Conservation (phyloP, 2,888 invertebrate species). For the Strigamia transsilvanica region DNA sequence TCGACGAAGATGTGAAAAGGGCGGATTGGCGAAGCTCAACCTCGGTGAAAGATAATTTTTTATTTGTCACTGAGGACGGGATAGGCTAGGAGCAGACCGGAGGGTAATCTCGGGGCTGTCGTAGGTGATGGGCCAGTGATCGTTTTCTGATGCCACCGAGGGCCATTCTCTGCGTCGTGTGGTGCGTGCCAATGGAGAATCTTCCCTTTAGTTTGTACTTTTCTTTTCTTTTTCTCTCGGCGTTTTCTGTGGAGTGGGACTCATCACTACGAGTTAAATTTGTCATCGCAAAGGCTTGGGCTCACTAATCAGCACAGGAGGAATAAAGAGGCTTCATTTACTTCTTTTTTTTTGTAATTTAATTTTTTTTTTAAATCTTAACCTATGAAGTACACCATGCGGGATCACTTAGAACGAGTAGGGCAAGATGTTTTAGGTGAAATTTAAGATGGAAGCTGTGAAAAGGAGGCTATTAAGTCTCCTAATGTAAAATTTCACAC, state of each 20-base stretch:
- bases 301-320: background rate
- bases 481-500: slow-evolving; percentile 3
- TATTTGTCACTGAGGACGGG: slow-evolving; percentile 42
- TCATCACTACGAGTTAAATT: slow-evolving; percentile 26
- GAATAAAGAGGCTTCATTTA: background rate
- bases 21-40: slow-evolving; percentile 39
- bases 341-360: background rate
- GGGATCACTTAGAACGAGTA: background rate
- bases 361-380: background rate
- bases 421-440: background rate
- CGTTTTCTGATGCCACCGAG: slow-evolving; percentile 44
- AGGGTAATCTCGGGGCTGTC: slow-evolving; percentile 42
- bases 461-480: background rate
- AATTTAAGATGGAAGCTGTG: background rate
- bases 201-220: slow-evolving; percentile 29
- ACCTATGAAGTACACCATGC: background rate
- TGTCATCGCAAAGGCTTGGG: background rate
- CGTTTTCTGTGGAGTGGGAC: background rate
- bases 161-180: slow-evolving; percentile 15
- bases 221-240: background rate
- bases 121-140: slow-evolving; percentile 44
- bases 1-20: slow-evolving; percentile 44
- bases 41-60: slow-evolving; percentile 44
- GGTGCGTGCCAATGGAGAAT: slow-evolving; percentile 27
- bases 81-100: slow-evolving; percentile 17